Base-by-base conservation (phyloP, 2,113 vertebrate genomes). In the Ochotona princeps region DNA sequence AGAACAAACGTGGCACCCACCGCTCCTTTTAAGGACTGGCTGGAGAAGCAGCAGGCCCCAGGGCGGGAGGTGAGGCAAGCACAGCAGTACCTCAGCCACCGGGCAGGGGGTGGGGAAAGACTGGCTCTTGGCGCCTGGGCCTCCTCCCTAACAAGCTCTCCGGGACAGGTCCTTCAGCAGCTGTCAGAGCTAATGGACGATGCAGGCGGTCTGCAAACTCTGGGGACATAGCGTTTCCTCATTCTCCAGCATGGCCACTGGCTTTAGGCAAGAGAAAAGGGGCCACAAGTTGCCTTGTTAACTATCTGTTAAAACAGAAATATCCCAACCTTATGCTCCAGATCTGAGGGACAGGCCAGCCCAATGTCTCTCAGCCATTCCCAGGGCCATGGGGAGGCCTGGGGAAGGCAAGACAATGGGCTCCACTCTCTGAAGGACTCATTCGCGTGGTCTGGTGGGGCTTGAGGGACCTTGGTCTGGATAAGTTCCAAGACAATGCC, bases 1-100 rank as follows among this genome's bases (percentile, higher is more conserved):
- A 87, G 95, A 89, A 90, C 85, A 87, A 85, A 80, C 8, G 94
- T 96, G 96, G 94, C 96, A 94, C 83, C 95, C 94, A 83, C 83
- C 65, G 90, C 94, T 97, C 97, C 97, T 97, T 97, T 96, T 97
- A 97, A 97, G 97, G 97, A 70, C 95, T 81, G 92, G 90, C 83
- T 93, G 0, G 54, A 92, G 85, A 49, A 94, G 79, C 84, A 72
- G 82, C 89, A 73, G 92, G 91, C 97, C 70, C 51, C 17, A 12
- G 92, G 82, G 84, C 89, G 88, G 94, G 95, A 88, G 93, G 84
- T 65, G 83, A 87, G 30, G 75, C 83, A 60, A 57, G 83, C 69
- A 92, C 70, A 63, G 3, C 82, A 84, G 73, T 51, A 94, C 92
- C 93, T 97, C 76, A 54, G 63, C 54, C 38, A 44, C 38, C 17